Conservation (phyloP, 2,888 invertebrate species). For the Phanerotoma sp. region DNA sequence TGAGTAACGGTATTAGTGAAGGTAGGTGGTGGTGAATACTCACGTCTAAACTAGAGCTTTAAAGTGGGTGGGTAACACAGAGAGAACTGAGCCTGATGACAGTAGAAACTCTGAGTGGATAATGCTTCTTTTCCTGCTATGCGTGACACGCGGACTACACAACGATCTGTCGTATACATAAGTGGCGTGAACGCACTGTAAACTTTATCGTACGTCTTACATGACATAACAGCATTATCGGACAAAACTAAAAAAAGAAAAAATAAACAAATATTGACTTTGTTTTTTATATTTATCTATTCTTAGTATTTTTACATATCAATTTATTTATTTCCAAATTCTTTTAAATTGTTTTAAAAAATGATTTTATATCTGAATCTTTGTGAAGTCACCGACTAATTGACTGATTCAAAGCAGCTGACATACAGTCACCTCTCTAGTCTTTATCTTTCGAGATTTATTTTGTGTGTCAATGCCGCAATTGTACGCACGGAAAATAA, state of each 20-base stretch:
- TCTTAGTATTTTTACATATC: no score
- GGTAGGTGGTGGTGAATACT: slow-evolving; percentile 16
- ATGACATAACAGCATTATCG: slow-evolving; percentile 5
- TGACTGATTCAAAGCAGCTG: no score
- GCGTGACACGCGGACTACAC: slow-evolving; percentile 38
- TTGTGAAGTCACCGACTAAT: no score
- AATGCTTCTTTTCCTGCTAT: slow-evolving; percentile 55
- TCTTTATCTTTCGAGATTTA: slow-evolving; percentile 8
- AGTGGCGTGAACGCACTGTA: slow-evolving; percentile 2
- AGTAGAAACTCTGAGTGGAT: slow-evolving; percentile 52
- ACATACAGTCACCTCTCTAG: no score
- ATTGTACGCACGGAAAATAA: slow-evolving; percentile 18
- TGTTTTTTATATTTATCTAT: no score
- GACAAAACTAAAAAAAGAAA: neutral
- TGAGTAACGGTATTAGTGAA: slow-evolving; percentile 10
- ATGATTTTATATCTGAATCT: no score
- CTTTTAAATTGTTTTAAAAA: no score
- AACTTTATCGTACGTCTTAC: slow-evolving; percentile 5
- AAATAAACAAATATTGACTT: no score
- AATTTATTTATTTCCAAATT: no score
- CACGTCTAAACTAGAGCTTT: slow-evolving; percentile 44
- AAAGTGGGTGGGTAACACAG: slow-evolving; percentile 52
- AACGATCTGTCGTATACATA: slow-evolving; percentile 6
- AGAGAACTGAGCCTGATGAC: slow-evolving; percentile 36
- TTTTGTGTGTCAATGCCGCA: slow-evolving; percentile 22